Percentiles rank a stretch among this genome's conserved stretches.
These are phyloP conservation scores for Drosophila crucigera DNA, from an alignment of 2,888 invertebrate genomes.

Conservation along the genomic window DNA sequence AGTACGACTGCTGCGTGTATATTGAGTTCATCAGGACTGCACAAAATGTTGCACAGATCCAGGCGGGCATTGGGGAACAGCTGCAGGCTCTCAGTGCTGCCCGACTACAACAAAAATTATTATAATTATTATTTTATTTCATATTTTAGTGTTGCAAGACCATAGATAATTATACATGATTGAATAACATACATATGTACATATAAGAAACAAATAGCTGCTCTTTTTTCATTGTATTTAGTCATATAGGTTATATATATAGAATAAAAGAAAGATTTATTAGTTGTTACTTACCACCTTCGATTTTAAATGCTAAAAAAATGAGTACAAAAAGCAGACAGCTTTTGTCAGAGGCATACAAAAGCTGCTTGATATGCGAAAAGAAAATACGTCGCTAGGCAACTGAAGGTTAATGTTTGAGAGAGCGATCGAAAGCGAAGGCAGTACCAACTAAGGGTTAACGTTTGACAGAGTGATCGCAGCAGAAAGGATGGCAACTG, in stretches of 20 bases:
- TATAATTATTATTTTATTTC: background rate
- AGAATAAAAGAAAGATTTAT: background rate
- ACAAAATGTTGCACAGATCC: conserved; percentile 85
- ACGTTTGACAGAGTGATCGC: background rate
- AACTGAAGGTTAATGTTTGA: background rate
- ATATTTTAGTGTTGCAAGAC: background rate
- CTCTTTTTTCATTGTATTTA: background rate
- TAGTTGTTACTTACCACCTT: background rate
- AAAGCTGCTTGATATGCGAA: background rate
- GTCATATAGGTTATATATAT: too few relatives aligned
- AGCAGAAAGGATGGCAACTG: too few relatives aligned
- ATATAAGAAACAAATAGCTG: background rate
- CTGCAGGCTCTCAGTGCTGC: conserved; percentile 83
- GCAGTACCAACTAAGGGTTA: background rate
- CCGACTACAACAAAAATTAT: conserved; percentile 67
- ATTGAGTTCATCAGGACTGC: conserved; percentile 81
- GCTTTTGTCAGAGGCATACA: background rate
- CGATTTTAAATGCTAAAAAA: background rate
- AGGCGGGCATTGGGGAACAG: conserved; percentile 84
- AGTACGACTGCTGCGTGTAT: conserved; percentile 83
- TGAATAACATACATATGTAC: background rate
- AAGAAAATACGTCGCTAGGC: background rate
- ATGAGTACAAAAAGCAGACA: background rate
- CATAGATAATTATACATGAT: background rate
- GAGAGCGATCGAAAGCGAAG: background rate